phyloP scores from a whole-genome alignment of 92 coral and sea anemone species.

The Montipora capitata region DNA sequence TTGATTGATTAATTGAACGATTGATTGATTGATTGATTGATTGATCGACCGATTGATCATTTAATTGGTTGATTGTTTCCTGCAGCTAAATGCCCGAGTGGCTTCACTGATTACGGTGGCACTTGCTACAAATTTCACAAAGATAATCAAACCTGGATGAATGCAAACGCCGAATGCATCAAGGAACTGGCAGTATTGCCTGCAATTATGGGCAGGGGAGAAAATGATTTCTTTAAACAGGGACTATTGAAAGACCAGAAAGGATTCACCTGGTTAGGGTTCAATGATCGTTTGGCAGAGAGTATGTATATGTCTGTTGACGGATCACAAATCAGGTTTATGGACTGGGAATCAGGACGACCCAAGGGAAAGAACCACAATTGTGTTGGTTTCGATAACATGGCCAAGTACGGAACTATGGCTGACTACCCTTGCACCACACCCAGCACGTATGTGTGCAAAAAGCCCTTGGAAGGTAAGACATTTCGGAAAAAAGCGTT shows the following conservation, averaged over 20 bases:
- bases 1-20: background rate
- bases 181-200: slow-evolving; percentile 72
- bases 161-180: slow-evolving; percentile 75
- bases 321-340: slow-evolving; percentile 76
- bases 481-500: background rate
- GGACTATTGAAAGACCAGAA: slow-evolving; percentile 33
- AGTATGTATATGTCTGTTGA: slow-evolving; percentile 87
- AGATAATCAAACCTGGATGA: slow-evolving; percentile 79
- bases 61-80: background rate
- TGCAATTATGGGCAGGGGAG: slow-evolving; percentile 47
- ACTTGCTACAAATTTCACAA: slow-evolving; percentile 77
- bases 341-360: slow-evolving; percentile 90
- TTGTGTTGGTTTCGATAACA: slow-evolving; percentile 75
- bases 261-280: slow-evolving; percentile 70
- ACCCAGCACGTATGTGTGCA: slow-evolving; percentile 74
- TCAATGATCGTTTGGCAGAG: slow-evolving; percentile 80
- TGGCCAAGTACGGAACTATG: slow-evolving; percentile 80
- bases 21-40: background rate
- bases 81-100: slow-evolving; percentile 77
- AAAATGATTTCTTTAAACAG: slow-evolving; percentile 57
- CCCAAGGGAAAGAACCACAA: slow-evolving; percentile 90
- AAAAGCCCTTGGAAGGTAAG: slow-evolving; percentile 87
- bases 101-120: slow-evolving; percentile 71
- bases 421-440: slow-evolving; percentile 82
- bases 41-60: background rate